Percentiles rank a stretch among this genome's conserved stretches.
Evolutionary conservation across 2,888 invertebrate species (phyloP).

Genomic region (Acleris literana): DNA sequence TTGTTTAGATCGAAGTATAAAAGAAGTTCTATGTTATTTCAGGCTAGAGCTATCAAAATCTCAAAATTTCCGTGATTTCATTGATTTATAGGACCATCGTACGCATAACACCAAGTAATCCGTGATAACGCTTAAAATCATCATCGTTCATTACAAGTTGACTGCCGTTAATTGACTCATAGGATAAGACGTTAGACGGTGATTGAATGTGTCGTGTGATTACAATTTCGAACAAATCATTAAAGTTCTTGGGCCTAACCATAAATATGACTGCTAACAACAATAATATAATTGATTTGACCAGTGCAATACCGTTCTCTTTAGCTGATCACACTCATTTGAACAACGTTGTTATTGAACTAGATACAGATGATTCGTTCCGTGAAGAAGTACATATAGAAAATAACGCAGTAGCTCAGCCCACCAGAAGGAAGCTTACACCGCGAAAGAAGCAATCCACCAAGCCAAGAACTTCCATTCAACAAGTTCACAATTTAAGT

Average conservation of each 20-base stretch:
- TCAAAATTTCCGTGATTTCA: too few relatives aligned
- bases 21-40: too few relatives aligned
- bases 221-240: too few relatives aligned
- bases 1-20: too few relatives aligned
- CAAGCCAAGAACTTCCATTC: not conserved
- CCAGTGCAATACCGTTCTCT: slow-evolving; percentile 4
- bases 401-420: not conserved
- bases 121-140: too few relatives aligned
- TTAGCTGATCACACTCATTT: slow-evolving; percentile 16
- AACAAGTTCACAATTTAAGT: slow-evolving; percentile 6
- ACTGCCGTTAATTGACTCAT: too few relatives aligned
- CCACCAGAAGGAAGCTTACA: not conserved
- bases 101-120: too few relatives aligned
- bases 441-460: slow-evolving; percentile 10
- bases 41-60: too few relatives aligned
- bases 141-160: too few relatives aligned
- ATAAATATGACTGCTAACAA: not conserved
- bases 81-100: too few relatives aligned
- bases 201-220: too few relatives aligned
- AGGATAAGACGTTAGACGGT: too few relatives aligned
- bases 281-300: slow-evolving; percentile 18
- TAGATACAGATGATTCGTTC: slow-evolving; percentile 20
- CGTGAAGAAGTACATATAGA: not conserved
- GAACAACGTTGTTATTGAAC: slow-evolving; percentile 13
- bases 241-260: not conserved